Evolutionary conservation across 2,888 invertebrate species (phyloP), one percentile per base, ranked within the genome.

Genomic region (Scelioninae gen. 2): DNA sequence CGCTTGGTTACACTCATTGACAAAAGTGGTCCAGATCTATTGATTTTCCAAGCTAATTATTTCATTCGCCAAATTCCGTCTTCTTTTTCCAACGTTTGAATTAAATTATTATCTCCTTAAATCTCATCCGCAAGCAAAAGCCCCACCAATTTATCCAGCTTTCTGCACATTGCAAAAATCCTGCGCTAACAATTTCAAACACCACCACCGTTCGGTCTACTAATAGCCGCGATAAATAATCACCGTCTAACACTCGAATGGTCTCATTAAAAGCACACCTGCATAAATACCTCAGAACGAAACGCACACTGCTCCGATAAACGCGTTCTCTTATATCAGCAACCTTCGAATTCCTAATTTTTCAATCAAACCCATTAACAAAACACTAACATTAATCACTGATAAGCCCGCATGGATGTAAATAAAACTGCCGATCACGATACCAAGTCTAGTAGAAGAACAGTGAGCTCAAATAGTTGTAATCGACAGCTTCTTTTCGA

Each of bases 181-280:
- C n/a, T 19, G 33, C 41, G 2, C 11, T 28, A 48, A 57, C 55
- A 48, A 65, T 57, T 48, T 48, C 46, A 48, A 18, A 15, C 53
- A 64, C 53, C 53, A 45, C 25, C 37, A 33, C 63, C 15, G 43
- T 63, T 35, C 28, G 9, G 15, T 11, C 43, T 6, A 13, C 50
- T 67, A 67, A 67, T 58, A 67, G 67, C 50, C 28, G n/a, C 39
- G 60, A 68, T 67, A 67, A 67, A 69, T 60, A 69, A 69, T 69
- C 46, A 61, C 46, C 60, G 46, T 58, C 52, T 60, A 60, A 45
- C 67, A 18, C 46, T 53, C 39, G 46, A 53, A 46, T 19, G 22
- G 58, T 31, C 61, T 60, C 53, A 69, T 69, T 69, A 53, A 53
- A 52, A 28, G 53, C 46, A 16, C 55, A 46, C 69, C 67, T 50